Evolutionary conservation across 2,888 invertebrate genomes (phyloP).

Genomic region (Hemaris fuciformis): DNA sequence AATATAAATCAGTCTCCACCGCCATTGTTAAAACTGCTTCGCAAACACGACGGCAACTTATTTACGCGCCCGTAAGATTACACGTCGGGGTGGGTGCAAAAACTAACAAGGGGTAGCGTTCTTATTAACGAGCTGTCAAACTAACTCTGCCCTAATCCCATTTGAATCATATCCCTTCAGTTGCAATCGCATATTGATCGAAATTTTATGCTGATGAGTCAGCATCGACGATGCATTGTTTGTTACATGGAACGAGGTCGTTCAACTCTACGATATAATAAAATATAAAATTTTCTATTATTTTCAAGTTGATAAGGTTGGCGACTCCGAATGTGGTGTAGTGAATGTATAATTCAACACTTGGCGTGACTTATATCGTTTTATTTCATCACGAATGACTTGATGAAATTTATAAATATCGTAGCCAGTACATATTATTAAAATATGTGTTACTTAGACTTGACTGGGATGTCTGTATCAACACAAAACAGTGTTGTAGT

Average conservation of each 20-base stretch:
- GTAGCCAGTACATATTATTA: too few relatives aligned
- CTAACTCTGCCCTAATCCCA: slow-evolving; percentile 61
- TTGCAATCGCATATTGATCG: slow-evolving; percentile 44
- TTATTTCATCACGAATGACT: too few relatives aligned
- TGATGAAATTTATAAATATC: too few relatives aligned
- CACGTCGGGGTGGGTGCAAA: slow-evolving; percentile 58
- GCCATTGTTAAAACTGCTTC: slow-evolving; percentile 32
- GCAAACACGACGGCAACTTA: slow-evolving; percentile 38
- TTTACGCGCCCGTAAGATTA: slow-evolving; percentile 59
- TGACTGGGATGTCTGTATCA: too few relatives aligned
- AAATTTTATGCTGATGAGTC: slow-evolving; percentile 20
- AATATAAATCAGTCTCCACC: slow-evolving; percentile 24
- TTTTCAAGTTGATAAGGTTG: background rate
- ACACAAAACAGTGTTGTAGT: too few relatives aligned
- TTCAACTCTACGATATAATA: background rate
- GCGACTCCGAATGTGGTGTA: background rate
- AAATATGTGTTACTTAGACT: too few relatives aligned
- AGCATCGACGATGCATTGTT: slow-evolving; percentile 6
- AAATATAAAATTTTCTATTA: background rate
- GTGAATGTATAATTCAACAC: background rate
- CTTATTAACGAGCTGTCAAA: slow-evolving; percentile 76
- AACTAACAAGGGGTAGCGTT: slow-evolving; percentile 72
- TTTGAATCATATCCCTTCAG: slow-evolving; percentile 55
- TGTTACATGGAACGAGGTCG: background rate
- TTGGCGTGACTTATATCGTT: background rate